Percentiles rank a stretch among this genome's conserved stretches.
Evolutionary conservation across 2,113 vertebrate genomes (phyloP).

Genomic region (Meriones unguiculatus): DNA sequence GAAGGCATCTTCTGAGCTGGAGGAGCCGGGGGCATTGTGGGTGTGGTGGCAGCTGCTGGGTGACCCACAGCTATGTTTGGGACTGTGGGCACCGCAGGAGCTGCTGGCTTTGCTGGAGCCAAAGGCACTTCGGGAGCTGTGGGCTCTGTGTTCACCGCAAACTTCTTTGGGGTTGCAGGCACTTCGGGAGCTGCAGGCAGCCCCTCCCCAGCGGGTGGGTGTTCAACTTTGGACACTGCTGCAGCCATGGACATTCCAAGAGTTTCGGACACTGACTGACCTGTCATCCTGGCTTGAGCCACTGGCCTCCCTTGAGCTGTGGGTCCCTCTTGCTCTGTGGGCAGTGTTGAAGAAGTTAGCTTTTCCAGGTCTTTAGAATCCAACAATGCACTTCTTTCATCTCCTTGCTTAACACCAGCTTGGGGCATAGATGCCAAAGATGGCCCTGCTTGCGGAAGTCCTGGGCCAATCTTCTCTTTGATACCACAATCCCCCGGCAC

Average conservation of each 20-base stretch:
- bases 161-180: conserved; percentile 16
- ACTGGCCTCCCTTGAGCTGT: neutral
- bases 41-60: neutral
- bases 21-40: neutral
- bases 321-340: neutral
- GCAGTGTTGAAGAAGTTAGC: neutral
- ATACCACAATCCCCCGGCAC: conserved; percentile 1
- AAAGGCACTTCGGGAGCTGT: neutral
- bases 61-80: neutral
- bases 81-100: neutral
- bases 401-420: neutral
- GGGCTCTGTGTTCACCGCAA: neutral
- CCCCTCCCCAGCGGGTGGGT: neutral
- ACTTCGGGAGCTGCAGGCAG: conserved; percentile 4
- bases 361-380: conserved; percentile 26
- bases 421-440: conserved; percentile 20
- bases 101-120: neutral
- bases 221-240: neutral
- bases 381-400: neutral
- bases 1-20: neutral
- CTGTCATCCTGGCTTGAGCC: neutral
- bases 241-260: conserved; percentile 15
- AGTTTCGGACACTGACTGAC: conserved; percentile 52
- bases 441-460: conserved; percentile 49
- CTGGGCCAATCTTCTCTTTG: conserved; percentile 37